Evolutionary conservation across 2,888 invertebrate species (phyloP).

Genomic region (Labia minor): DNA sequence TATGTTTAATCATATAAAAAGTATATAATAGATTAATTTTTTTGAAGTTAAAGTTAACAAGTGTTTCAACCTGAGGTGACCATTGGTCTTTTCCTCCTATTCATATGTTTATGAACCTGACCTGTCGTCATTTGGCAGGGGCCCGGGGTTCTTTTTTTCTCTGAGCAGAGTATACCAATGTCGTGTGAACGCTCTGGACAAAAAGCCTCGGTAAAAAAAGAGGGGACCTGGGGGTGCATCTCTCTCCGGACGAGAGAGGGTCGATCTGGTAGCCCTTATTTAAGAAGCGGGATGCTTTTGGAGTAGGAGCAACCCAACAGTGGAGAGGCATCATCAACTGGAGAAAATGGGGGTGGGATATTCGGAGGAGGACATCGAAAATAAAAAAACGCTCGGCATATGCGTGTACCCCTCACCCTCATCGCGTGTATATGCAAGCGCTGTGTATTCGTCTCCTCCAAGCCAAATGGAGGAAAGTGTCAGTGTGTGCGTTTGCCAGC

Average conservation of each 20-base stretch:
- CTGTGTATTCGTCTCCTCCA: no score
- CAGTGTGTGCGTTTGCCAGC: not conserved
- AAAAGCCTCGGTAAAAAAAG: not conserved
- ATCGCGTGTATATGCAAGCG: no score
- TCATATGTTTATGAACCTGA: not conserved
- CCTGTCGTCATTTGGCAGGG: not conserved
- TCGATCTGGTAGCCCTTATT: constrained; percentile 13
- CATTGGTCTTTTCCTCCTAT: not conserved
- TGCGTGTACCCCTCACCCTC: not conserved
- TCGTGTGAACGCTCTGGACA: constrained; percentile 13
- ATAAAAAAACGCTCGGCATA: not conserved
- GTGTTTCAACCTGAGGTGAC: not conserved
- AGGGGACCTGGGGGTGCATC: not conserved
- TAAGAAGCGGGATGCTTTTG: constrained; percentile 13
- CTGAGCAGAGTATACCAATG: not conserved
- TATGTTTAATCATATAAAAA: no score
- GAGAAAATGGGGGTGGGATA: not conserved
- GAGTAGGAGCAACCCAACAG: constrained; percentile 1
- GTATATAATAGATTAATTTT: no score
- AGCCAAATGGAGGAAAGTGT: no score
- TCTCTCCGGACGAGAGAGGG: not conserved
- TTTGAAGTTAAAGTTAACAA: not conserved
- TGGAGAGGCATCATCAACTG: not conserved
- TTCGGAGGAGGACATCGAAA: not conserved
- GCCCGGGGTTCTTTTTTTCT: not conserved